Evolutionary conservation across 2,888 invertebrate species (phyloP).

Genomic region (Cantharis flavilabris): DNA sequence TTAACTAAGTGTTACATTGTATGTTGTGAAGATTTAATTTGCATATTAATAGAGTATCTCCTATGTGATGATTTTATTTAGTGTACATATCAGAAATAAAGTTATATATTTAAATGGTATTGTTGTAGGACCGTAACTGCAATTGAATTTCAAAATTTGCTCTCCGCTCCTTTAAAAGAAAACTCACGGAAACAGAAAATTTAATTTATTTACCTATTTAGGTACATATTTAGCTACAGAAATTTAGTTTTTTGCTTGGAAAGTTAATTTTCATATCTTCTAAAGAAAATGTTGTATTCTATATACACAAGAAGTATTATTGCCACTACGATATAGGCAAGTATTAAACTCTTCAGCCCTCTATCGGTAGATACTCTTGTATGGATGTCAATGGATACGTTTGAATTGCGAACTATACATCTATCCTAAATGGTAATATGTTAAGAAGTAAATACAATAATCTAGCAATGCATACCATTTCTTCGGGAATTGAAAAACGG

Average conservation of each 20-base stretch:
- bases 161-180: neutral
- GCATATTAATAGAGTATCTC: slow-evolving; percentile 41
- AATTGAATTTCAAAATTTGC: neutral
- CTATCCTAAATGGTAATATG: neutral
- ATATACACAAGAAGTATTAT: neutral
- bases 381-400: neutral
- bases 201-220: neutral
- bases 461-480: neutral
- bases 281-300: neutral
- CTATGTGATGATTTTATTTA: slow-evolving; percentile 48
- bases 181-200: neutral
- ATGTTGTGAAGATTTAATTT: slow-evolving; percentile 30
- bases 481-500: neutral
- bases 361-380: neutral
- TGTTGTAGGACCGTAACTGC: neutral
- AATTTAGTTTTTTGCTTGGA: neutral
- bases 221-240: neutral
- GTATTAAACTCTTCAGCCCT: neutral
- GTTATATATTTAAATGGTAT: slow-evolving; percentile 26
- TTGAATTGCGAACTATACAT: neutral
- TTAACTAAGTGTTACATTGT: slow-evolving; percentile 21
- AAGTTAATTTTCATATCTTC: neutral
- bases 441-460: neutral
- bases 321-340: neutral
- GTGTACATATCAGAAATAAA: slow-evolving; percentile 46